These are phyloP conservation scores for Gavia stellata DNA, from an alignment of 2,113 vertebrate genomes.

Conservation along the genomic window DNA sequence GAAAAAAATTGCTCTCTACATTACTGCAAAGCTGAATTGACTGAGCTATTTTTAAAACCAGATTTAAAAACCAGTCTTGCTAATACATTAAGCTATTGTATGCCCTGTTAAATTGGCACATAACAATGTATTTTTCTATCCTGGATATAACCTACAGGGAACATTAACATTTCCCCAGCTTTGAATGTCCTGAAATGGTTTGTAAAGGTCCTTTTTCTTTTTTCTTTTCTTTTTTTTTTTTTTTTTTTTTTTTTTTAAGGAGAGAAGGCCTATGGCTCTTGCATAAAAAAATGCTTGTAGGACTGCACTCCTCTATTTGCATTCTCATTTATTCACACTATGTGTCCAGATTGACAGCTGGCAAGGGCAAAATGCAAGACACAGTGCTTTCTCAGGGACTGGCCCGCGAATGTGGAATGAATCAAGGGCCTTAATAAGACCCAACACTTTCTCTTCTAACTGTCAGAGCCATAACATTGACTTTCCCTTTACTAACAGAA, in stretches of 20 bases:
- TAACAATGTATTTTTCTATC: background rate
- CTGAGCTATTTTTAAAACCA: background rate
- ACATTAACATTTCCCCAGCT: background rate
- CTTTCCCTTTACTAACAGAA: background rate
- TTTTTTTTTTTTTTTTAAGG: background rate
- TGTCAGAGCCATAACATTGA: background rate
- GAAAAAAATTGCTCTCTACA: background rate
- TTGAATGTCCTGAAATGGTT: background rate
- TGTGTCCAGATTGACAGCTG: constrained; percentile 22
- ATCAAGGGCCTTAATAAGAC: background rate
- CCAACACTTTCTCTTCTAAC: background rate
- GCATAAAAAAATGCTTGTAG: background rate
- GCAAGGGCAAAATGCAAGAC: constrained; percentile 7
- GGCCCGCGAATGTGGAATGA: background rate
- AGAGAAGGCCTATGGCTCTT: background rate
- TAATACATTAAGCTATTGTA: background rate
- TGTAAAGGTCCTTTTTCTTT: fast-evolving
- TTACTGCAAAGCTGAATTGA: background rate
- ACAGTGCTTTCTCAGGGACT: background rate
- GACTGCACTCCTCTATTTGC: background rate
- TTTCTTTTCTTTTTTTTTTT: too few relatives aligned
- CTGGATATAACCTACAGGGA: background rate
- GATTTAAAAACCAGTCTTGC: background rate
- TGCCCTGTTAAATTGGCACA: background rate
- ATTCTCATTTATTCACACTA: background rate